phyloP scores from a whole-genome alignment of 1,140 invertebrate species.

The Lerema accius region DNA sequence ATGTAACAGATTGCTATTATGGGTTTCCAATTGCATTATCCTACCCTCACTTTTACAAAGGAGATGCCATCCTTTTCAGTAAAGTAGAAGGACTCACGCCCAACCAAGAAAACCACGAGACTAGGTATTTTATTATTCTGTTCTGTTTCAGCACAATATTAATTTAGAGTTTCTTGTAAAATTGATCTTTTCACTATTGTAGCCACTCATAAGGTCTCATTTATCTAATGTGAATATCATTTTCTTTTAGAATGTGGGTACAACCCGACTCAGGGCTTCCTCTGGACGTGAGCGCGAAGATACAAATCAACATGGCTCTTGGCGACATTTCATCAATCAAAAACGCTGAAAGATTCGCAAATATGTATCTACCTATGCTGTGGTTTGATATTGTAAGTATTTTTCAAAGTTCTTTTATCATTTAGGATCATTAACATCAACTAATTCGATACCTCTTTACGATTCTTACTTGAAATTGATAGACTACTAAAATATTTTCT shows the following conservation, averaged over 20 bases:
- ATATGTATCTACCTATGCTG: constrained; percentile 88
- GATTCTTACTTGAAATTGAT: no score
- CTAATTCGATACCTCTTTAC: no score
- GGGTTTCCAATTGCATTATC: constrained; percentile 93
- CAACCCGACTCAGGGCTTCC: constrained; percentile 89
- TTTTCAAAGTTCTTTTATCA: no score
- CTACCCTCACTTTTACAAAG: constrained; percentile 94
- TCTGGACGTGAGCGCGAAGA: constrained; percentile 87
- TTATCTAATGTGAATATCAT: no score
- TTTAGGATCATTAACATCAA: no score
- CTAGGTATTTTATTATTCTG: constrained; percentile 46
- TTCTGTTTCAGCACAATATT: no score
- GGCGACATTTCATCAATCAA: constrained; percentile 85
- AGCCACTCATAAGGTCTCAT: no score
- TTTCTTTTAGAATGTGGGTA: constrained; percentile 68
- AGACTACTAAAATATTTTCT: no score
- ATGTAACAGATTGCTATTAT: constrained; percentile 92
- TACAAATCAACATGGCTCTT: constrained; percentile 93
- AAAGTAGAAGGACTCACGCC: constrained; percentile 89
- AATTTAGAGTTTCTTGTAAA: no score
- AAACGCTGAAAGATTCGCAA: constrained; percentile 84
- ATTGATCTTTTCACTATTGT: no score
- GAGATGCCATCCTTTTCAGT: constrained; percentile 86
- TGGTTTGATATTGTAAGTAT: constrained; percentile 94
- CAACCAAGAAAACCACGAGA: constrained; percentile 85